Percentiles rank a stretch among this genome's conserved stretches.
phyloP scores from a whole-genome alignment of 2,888 invertebrate species.

The Aspidiotus destructor region DNA sequence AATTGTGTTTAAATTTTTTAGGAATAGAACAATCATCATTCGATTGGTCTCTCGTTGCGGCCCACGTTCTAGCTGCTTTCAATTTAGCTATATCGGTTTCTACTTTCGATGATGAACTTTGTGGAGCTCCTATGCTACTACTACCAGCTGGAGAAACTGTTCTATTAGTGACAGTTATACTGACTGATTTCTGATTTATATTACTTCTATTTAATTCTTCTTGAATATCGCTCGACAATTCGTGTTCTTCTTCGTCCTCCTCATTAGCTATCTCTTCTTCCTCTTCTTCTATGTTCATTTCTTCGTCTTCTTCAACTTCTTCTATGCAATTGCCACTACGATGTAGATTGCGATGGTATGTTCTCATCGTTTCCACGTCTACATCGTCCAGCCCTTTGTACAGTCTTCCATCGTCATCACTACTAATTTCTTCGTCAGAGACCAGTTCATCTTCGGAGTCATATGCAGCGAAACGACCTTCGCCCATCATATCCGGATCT shows the following conservation, averaged over 20 bases:
- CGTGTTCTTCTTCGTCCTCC: neutral
- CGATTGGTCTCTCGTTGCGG: neutral
- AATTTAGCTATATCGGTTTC: neutral
- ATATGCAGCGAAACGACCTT: neutral
- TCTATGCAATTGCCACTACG: neutral
- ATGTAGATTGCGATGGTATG: neutral
- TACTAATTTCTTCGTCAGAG: constrained; percentile 3
- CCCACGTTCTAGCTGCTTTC: constrained; percentile 6
- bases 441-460: neutral
- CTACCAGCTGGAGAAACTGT: neutral
- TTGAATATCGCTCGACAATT: neutral
- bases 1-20: neutral
- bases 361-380: neutral
- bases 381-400: constrained; percentile 16
- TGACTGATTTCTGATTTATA: constrained; percentile 42
- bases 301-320: constrained; percentile 1
- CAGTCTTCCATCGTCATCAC: neutral
- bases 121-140: neutral
- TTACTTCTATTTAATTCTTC: constrained; percentile 20
- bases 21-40: neutral
- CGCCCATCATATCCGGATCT: constrained; percentile 23
- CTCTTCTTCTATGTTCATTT: constrained; percentile 49
- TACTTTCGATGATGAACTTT: neutral
- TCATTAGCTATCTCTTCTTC: constrained; percentile 44
- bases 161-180: neutral